A percentile compares a stretch with the other conserved stretches of the same genome.
phyloP scores from a whole-genome alignment of 1,140 invertebrate genomes.

The Diachasma alloeum region DNA sequence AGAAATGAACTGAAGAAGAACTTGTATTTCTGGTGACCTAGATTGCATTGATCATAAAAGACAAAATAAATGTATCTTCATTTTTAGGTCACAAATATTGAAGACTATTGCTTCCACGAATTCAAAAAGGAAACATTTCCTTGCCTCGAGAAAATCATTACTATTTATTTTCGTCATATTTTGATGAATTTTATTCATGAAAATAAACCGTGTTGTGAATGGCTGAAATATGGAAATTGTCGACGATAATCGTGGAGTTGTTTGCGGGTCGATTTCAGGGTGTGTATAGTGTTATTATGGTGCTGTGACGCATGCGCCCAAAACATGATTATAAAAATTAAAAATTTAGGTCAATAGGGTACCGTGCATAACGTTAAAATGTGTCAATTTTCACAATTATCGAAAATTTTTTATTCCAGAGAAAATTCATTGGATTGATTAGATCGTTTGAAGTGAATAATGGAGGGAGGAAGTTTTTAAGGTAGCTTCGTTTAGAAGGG shows the following conservation, averaged over 20 bases:
- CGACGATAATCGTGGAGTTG: neutral
- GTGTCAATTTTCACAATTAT: neutral
- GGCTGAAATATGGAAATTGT: neutral
- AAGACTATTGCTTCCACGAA: constrained; percentile 41
- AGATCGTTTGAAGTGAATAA: too few relatives aligned
- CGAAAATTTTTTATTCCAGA: neutral
- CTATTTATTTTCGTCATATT: too few relatives aligned
- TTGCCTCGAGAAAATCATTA: too few relatives aligned
- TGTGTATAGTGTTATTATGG: neutral
- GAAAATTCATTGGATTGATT: neutral
- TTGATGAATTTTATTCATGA: neutral
- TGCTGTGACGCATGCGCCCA: neutral
- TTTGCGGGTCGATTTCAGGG: neutral
- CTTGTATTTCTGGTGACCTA: constrained; percentile 65
- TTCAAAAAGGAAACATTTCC: neutral
- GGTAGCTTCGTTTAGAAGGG: too few relatives aligned
- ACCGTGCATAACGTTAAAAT: neutral
- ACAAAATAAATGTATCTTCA: constrained; percentile 76
- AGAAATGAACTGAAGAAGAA: constrained; percentile 45
- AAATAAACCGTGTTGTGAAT: neutral
- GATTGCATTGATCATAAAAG: constrained; percentile 63
- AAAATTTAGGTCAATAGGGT: constrained; percentile 6
- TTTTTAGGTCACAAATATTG: constrained; percentile 72
- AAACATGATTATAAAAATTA: neutral
- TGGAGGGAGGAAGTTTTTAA: too few relatives aligned